A percentile compares a stretch with the other conserved stretches of the same genome.
phyloP scores from a whole-genome alignment of 2,888 invertebrate species.

The Philonicus albiceps region DNA sequence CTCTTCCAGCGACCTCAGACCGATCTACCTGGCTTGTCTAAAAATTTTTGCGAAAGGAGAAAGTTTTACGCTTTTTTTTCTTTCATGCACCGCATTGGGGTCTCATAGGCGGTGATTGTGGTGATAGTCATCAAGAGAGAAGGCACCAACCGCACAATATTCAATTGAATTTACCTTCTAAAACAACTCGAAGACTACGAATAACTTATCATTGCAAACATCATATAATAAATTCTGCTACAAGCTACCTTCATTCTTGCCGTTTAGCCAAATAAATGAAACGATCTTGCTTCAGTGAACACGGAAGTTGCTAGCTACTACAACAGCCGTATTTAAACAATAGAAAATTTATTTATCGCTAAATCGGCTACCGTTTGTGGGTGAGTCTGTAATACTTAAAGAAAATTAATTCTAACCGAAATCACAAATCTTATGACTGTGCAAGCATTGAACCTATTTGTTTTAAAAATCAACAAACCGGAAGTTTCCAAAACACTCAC shows the following conservation, averaged over 20 bases:
- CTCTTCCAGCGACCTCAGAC: not conserved
- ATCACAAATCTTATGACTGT: not conserved
- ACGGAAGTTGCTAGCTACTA: not conserved
- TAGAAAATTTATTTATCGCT: not conserved
- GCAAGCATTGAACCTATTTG: not conserved
- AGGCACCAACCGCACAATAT: not conserved
- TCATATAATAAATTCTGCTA: not conserved
- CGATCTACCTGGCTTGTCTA: not conserved
- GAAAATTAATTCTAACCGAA: not conserved
- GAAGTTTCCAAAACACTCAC: not conserved
- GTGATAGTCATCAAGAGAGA: constrained; percentile 19
- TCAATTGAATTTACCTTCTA: not conserved
- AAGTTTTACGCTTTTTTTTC: not conserved
- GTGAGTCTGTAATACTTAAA: not conserved
- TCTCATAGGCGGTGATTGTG: constrained; percentile 18
- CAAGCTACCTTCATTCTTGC: not conserved
- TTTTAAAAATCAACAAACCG: not conserved
- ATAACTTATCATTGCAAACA: not conserved
- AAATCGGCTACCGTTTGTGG: not conserved
- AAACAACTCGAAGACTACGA: not conserved
- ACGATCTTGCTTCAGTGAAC: constrained; percentile 10
- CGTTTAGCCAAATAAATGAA: not conserved
- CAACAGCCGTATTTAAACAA: not conserved
- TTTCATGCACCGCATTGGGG: not conserved
- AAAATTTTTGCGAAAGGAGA: constrained; percentile 29